Conservation (phyloP, 2,797 vertebrate genomes). For the Falco cherrug region DNA sequence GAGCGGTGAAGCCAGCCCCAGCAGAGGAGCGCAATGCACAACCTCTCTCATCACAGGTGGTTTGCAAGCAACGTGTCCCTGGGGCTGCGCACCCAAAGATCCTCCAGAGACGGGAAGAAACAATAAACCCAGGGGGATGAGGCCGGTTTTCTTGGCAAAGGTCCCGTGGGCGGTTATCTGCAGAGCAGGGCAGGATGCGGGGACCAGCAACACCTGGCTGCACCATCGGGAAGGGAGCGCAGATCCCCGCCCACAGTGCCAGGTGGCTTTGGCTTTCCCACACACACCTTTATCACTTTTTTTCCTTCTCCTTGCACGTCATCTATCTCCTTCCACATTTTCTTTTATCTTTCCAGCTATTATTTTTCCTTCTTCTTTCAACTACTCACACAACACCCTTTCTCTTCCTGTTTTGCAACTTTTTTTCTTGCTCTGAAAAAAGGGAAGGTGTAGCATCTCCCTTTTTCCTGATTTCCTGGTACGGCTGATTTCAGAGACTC, state of each 20-base stretch:
- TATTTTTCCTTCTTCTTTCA: neutral
- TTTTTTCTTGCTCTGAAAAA: neutral
- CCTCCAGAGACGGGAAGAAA: neutral
- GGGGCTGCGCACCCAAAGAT: neutral
- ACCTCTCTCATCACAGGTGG: neutral
- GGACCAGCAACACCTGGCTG: neutral
- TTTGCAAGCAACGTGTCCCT: rapidly evolving
- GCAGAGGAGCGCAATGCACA: neutral
- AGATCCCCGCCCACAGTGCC: rapidly evolving
- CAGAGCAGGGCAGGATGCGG: neutral
- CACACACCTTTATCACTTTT: neutral
- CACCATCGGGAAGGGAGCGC: neutral
- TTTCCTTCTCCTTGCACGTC: neutral
- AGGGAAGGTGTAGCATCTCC: neutral
- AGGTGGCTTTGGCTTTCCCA: neutral
- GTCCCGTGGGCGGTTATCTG: neutral
- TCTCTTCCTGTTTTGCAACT: neutral
- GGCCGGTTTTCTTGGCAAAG: neutral
- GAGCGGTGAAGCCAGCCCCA: rapidly evolving
- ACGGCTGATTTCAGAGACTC: neutral
- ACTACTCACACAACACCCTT: neutral
- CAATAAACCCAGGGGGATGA: neutral
- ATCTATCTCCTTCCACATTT: neutral
- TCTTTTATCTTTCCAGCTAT: neutral
- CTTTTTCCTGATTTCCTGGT: neutral